These are phyloP conservation scores for Papilio protenor DNA, from an alignment of 2,888 invertebrate genomes.

Conservation along the genomic window DNA sequence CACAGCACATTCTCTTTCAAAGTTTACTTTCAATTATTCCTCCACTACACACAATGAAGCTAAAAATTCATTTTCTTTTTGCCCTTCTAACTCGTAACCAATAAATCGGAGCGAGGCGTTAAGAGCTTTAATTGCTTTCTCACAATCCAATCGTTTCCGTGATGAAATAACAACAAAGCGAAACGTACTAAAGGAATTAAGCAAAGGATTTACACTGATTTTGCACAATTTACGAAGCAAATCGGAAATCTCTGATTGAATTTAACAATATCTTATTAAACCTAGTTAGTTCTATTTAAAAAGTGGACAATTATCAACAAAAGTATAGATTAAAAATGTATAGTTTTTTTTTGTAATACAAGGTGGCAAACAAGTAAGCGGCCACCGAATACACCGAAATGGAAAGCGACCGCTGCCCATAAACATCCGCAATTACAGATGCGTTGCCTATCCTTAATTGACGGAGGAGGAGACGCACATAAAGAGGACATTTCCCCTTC, in stretches of 20 bases:
- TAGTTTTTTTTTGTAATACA: too few relatives aligned
- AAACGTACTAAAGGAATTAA: conserved; percentile 9
- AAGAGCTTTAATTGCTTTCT: conserved; percentile 35
- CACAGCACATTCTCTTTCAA: neutral
- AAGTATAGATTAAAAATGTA: too few relatives aligned
- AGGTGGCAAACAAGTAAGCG: too few relatives aligned
- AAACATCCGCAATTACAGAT: too few relatives aligned
- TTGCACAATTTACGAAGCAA: neutral
- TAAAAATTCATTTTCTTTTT: neutral
- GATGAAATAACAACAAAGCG: conserved; percentile 29
- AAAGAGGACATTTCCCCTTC: too few relatives aligned
- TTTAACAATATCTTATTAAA: neutral
- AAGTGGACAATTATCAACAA: too few relatives aligned
- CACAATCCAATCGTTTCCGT: conserved; percentile 29
- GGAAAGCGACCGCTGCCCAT: too few relatives aligned
- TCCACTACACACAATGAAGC: neutral
- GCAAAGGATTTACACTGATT: conserved; percentile 8
- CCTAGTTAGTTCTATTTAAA: too few relatives aligned
- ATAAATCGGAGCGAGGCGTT: conserved; percentile 28
- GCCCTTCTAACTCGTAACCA: neutral
- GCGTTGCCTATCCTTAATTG: too few relatives aligned
- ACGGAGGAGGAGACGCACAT: too few relatives aligned
- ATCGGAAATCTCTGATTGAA: neutral
- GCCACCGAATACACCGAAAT: too few relatives aligned
- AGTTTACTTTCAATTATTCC: conserved; percentile 1